Base-by-base conservation (phyloP, 2,797 vertebrate genomes). In the Neostethus bicornis region DNA sequence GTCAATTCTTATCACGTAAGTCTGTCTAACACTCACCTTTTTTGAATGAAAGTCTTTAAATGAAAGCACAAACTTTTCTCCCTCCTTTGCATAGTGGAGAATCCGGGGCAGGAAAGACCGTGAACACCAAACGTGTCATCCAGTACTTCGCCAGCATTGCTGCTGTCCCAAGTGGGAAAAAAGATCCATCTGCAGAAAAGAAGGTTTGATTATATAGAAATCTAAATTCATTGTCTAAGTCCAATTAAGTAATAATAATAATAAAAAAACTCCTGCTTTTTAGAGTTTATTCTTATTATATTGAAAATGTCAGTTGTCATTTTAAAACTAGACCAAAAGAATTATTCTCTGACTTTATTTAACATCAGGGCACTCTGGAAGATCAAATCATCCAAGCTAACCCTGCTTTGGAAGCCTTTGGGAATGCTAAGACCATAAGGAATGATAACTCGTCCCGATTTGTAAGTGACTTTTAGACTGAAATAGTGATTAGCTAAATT, bases 61-160 rank as follows among this genome's bases (percentile, higher is more conserved):
- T n/a, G n/a, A n/a, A n/a, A n/a, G n/a, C n/a, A n/a, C n/a, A n/a
- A n/a, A n/a, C n/a, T 16, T 0, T 21, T 39, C 17, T 17, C 7
- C 51, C 14, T 67, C 7, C 19, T 38, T 12, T 0, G 17, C 2
- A 46, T 75, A 96, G 95, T 0, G 95, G 95, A 92, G 95, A 96
- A 93, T 96, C 95, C 0, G 94, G 95, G 58, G 95, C 94, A 31
- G 95, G 95, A 70, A 96, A 96, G 87, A 96, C 95, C 7, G 94
- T 96, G 51, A 96, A 96, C 87, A 96, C 95, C 50, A 96, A n/a
- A n/a, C n/a, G n/a, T n/a, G n/a, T n/a, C n/a, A n/a, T n/a, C n/a
- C n/a, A n/a, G n/a, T n/a, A n/a, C 72, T 96, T 96, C 55, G 93
- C 94, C 29, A 94, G 91, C 46, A 96, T 96, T 1, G 95, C 95